These are phyloP conservation scores for Lasiommata megera DNA, from an alignment of 2,888 invertebrate genomes.

Conservation along the genomic window DNA sequence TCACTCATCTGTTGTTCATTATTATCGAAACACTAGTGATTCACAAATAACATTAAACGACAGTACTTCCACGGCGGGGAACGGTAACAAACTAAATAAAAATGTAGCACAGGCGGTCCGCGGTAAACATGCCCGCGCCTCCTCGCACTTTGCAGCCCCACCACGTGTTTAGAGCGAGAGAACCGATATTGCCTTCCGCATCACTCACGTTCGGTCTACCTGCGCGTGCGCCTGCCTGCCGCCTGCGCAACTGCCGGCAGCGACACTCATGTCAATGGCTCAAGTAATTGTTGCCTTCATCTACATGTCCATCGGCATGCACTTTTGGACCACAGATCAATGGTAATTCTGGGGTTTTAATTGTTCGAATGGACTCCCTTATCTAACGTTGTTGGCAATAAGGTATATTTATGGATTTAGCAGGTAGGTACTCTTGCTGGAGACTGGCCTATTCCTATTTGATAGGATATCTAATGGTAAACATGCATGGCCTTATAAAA, in stretches of 20 bases:
- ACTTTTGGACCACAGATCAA: slow-evolving; percentile 24
- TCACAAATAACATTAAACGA: slow-evolving; percentile 48
- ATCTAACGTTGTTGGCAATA: no score
- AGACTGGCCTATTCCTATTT: no score
- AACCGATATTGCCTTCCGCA: slow-evolving; percentile 36
- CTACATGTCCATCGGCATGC: slow-evolving; percentile 42
- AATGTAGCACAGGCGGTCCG: slow-evolving; percentile 72
- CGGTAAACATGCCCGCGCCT: slow-evolving; percentile 68
- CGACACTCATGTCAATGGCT: slow-evolving; percentile 75
- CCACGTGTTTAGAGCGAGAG: slow-evolving; percentile 67
- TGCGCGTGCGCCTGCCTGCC: slow-evolving; percentile 72
- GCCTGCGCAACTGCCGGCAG: slow-evolving; percentile 62
- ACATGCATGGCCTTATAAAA: no score
- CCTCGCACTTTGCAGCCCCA: slow-evolving; percentile 63
- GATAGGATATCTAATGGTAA: no score
- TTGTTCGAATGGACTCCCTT: no score
- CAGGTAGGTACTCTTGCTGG: no score
- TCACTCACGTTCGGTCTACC: slow-evolving; percentile 57
- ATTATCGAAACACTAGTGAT: slow-evolving; percentile 59
- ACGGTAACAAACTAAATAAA: slow-evolving; percentile 80
- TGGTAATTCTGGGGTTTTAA: not conserved
- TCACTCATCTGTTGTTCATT: slow-evolving; percentile 76
- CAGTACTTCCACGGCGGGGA: slow-evolving; percentile 50
- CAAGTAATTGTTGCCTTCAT: slow-evolving; percentile 65
- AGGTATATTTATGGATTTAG: no score